phyloP scores from a whole-genome alignment of 2,888 invertebrate species.

The Homarus gammarus region DNA sequence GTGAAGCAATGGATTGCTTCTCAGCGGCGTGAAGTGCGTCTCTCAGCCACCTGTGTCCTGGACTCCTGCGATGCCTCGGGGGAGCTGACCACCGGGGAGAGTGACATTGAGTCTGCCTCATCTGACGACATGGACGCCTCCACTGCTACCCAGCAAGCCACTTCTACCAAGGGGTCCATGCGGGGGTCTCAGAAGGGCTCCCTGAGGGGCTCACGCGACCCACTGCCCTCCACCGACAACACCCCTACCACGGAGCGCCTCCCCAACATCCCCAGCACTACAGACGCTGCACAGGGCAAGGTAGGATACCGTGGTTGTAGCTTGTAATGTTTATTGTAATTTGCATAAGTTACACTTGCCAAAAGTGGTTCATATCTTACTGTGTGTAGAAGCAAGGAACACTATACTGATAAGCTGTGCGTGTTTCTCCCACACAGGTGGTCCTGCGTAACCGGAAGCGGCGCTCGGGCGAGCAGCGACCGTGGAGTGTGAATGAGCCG shows the following conservation, averaged over 20 bases:
- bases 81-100: slow-evolving; percentile 77
- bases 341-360: too few relatives aligned
- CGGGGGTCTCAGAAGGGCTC: slow-evolving; percentile 83
- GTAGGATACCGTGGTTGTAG: slow-evolving; percentile 2
- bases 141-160: slow-evolving; percentile 59
- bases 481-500: slow-evolving; percentile 93
- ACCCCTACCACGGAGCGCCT: slow-evolving; percentile 62
- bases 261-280: slow-evolving; percentile 20
- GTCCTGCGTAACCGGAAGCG: slow-evolving; percentile 76
- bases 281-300: slow-evolving; percentile 54
- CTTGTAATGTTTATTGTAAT: too few relatives aligned
- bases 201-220: slow-evolving; percentile 77
- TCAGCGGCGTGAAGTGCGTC: slow-evolving; percentile 51
- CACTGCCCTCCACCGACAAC: slow-evolving; percentile 72
- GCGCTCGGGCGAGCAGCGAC: slow-evolving; percentile 81
- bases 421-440: slow-evolving; percentile 47
- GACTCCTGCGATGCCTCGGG: slow-evolving; percentile 77
- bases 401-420: neutral
- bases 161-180: slow-evolving; percentile 50
- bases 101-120: slow-evolving; percentile 83
- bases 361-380: neutral
- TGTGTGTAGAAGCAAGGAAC: neutral
- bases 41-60: slow-evolving; percentile 54
- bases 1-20: slow-evolving; percentile 70
- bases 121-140: slow-evolving; percentile 86